These are phyloP conservation scores for Serranus cabrilla DNA, from an alignment of 2,797 vertebrate species.

Conservation along the genomic window DNA sequence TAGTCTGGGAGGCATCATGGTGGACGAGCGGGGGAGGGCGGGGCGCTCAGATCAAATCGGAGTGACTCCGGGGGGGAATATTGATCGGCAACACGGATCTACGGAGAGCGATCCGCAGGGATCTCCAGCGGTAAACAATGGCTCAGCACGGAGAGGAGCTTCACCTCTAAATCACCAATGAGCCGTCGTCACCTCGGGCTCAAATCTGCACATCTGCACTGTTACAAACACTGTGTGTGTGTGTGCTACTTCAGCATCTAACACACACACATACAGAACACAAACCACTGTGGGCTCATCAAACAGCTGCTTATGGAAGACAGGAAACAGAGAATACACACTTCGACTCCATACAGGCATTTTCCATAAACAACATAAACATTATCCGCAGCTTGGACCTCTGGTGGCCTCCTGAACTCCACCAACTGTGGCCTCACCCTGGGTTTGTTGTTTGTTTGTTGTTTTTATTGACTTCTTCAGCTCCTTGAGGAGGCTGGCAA, in stretches of 20 bases:
- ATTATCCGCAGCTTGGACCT: no score
- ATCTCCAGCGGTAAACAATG: slow-evolving; percentile 70
- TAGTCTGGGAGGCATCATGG: slow-evolving; percentile 70
- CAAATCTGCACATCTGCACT: slow-evolving; percentile 34
- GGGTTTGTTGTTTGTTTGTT: no score
- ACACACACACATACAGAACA: neutral
- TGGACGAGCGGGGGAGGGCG: slow-evolving; percentile 1
- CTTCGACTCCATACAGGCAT: no score
- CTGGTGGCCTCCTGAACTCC: no score
- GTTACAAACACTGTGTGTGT: neutral
- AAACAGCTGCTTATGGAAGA: neutral
- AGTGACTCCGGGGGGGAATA: slow-evolving; percentile 56
- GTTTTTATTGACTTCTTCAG: no score
- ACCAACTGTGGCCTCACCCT: no score
- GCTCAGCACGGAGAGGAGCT: slow-evolving; percentile 51
- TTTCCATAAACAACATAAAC: no score
- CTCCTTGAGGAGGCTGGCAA: no score
- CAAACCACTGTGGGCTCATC: neutral
- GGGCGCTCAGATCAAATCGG: slow-evolving; percentile 45
- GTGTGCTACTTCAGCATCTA: neutral
- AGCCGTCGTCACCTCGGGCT: slow-evolving; percentile 61
- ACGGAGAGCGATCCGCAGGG: slow-evolving; percentile 51
- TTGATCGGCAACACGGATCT: slow-evolving; percentile 65
- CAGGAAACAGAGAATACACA: neutral
- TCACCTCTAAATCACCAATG: slow-evolving; percentile 62